These are phyloP conservation scores for Anoplolepis gracilipes DNA, from an alignment of 1,140 invertebrate species.

Conservation along the genomic window DNA sequence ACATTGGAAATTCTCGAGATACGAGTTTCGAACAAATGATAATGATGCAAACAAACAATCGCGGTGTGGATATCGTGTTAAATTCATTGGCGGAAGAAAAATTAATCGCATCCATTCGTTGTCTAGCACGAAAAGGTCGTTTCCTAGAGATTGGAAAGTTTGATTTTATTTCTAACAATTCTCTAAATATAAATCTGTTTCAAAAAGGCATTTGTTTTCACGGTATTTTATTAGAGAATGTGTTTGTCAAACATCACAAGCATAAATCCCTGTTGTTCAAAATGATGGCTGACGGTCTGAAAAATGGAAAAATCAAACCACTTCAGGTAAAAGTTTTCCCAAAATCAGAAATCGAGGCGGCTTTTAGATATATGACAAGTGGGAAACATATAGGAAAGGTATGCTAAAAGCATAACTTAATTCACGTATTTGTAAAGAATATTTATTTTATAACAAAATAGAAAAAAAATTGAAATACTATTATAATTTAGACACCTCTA, in stretches of 20 bases:
- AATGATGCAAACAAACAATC: constrained; percentile 83
- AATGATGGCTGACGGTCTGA: constrained; percentile 82
- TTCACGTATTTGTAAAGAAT: not conserved
- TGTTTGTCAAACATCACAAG: not conserved
- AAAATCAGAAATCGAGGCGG: constrained; percentile 83
- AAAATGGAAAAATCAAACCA: constrained; percentile 84
- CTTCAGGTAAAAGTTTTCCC: constrained; percentile 83
- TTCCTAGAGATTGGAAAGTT: constrained; percentile 94
- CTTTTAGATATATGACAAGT: constrained; percentile 89
- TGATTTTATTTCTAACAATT: constrained; percentile 89
- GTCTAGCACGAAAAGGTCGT: constrained; percentile 89
- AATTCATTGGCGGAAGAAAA: constrained; percentile 94
- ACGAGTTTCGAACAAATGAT: constrained; percentile 90
- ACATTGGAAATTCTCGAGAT: constrained; percentile 91
- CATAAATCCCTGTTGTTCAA: constrained; percentile 87
- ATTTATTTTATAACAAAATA: too few relatives aligned
- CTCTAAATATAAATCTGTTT: constrained; percentile 91
- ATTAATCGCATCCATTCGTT: constrained; percentile 91
- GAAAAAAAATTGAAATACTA: not conserved
- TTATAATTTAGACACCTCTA: not conserved
- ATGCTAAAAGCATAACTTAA: not conserved
- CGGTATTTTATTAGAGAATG: constrained; percentile 87
- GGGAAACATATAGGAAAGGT: constrained; percentile 92
- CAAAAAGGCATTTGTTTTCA: constrained; percentile 93
- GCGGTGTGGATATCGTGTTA: constrained; percentile 91